phyloP scores from a whole-genome alignment of 2,888 invertebrate genomes.

The Theretra japonica region DNA sequence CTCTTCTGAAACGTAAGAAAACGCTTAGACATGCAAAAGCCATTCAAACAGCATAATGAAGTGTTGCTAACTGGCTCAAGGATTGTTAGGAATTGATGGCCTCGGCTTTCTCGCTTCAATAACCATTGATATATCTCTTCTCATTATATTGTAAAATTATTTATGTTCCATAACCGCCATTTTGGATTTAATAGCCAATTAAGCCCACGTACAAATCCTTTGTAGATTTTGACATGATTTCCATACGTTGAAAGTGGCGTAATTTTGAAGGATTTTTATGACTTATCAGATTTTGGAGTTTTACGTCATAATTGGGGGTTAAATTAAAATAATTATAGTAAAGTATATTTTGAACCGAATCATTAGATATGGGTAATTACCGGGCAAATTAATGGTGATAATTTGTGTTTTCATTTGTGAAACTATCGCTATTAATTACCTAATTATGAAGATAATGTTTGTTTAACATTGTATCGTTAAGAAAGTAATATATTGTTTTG shows the following conservation, averaged over 20 bases:
- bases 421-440: too few relatives aligned
- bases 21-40: neutral
- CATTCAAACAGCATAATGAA: neutral
- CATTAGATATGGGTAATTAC: too few relatives aligned
- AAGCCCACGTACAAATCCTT: slow-evolving; percentile 1
- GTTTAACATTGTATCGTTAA: too few relatives aligned
- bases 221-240: slow-evolving; percentile 2
- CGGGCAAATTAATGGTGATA: too few relatives aligned
- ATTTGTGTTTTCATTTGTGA: too few relatives aligned
- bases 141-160: neutral
- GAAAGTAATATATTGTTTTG: too few relatives aligned
- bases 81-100: neutral
- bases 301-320: too few relatives aligned
- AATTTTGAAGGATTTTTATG: neutral
- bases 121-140: neutral
- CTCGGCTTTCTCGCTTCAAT: slow-evolving; percentile 1
- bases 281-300: too few relatives aligned
- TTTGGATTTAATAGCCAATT: slow-evolving; percentile 17
- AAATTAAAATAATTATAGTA: too few relatives aligned
- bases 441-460: too few relatives aligned
- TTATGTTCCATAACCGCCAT: neutral
- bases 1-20: neutral
- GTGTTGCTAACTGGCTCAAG: slow-evolving; percentile 3
- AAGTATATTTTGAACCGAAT: too few relatives aligned
- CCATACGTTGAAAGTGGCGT: neutral